Evolutionary conservation across 2,797 vertebrate genomes (phyloP).

Genomic region (Heteromormyrus szaboi): DNA sequence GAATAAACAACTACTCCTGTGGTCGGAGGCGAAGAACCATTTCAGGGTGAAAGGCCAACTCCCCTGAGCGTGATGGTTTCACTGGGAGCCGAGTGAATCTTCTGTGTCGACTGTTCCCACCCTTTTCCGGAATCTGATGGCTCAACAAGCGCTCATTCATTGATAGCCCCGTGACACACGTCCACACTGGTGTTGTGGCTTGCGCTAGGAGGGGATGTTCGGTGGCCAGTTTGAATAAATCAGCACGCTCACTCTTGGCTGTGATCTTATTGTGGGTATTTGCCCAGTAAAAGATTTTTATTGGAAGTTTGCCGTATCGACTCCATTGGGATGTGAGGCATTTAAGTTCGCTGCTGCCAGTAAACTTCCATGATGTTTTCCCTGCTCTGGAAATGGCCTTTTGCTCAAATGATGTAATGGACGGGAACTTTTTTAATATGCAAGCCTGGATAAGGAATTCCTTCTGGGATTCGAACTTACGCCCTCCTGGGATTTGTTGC

Average conservation of each 20-base stretch:
- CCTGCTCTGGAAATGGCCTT: not conserved
- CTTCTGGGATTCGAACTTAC: not conserved
- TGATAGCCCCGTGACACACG: not conserved
- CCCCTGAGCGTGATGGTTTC: not conserved
- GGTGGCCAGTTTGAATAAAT: not conserved
- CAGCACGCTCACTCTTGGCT: not conserved
- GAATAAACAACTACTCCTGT: not conserved
- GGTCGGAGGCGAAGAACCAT: not conserved
- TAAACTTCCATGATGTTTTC: not conserved
- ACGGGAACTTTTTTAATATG: not conserved
- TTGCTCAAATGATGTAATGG: not conserved
- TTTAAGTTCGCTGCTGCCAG: not conserved
- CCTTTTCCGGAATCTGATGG: not conserved
- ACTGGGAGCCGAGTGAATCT: not conserved
- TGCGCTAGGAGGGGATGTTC: not conserved
- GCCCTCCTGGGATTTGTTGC: not conserved
- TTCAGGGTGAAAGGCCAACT: not conserved
- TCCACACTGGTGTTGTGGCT: not conserved
- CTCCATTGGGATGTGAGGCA: not conserved
- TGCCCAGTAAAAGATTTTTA: not conserved
- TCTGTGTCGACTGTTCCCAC: not conserved
- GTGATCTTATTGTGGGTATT: not conserved
- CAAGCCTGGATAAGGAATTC: not conserved
- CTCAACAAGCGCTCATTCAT: not conserved
- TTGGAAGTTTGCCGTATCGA: not conserved